Conservation (phyloP, 2,888 invertebrate species). For the Hyles lineata region DNA sequence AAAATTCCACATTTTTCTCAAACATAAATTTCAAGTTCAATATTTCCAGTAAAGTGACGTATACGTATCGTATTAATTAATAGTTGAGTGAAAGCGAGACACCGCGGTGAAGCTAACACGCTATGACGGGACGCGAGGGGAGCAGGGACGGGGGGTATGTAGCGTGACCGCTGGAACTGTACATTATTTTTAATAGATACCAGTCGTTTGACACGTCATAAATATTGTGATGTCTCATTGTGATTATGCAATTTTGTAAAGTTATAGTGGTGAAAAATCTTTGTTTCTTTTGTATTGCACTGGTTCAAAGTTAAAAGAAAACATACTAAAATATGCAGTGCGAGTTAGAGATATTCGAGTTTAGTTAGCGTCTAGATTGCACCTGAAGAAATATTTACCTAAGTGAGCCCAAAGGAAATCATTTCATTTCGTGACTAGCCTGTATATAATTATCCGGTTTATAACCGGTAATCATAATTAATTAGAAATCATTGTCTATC, state of each 20-base stretch:
- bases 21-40: background rate
- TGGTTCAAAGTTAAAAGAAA: too few relatives aligned
- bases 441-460: too few relatives aligned
- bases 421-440: too few relatives aligned
- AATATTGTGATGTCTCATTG: background rate
- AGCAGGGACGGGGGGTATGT: background rate
- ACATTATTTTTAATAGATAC: constrained; percentile 24
- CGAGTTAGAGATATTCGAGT: too few relatives aligned
- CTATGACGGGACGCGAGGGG: too few relatives aligned
- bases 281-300: too few relatives aligned
- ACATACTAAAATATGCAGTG: too few relatives aligned
- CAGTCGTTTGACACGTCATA: constrained; percentile 23
- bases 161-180: constrained; percentile 9
- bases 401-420: too few relatives aligned
- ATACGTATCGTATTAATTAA: constrained; percentile 13
- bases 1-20: background rate
- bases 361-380: too few relatives aligned
- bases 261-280: background rate
- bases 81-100: constrained; percentile 11
- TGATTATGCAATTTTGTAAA: background rate
- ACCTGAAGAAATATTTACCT: too few relatives aligned
- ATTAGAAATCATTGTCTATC: too few relatives aligned
- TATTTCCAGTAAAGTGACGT: background rate
- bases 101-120: constrained; percentile 1
- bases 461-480: too few relatives aligned